Base-by-base conservation (phyloP, 2,113 vertebrate genomes). In the Istiophorus platypterus region DNA sequence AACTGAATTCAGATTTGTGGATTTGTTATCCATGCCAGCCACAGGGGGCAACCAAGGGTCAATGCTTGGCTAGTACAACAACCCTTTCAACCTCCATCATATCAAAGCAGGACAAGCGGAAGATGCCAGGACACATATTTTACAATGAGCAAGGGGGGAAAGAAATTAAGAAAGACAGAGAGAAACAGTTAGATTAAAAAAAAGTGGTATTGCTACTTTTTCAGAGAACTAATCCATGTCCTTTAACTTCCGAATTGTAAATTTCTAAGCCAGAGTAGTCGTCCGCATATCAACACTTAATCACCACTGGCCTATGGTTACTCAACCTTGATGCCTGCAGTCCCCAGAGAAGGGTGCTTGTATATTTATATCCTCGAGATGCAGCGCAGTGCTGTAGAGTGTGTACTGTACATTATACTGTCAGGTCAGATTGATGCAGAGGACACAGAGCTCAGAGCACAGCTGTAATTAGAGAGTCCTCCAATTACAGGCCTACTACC, bases 401-500 rank as follows among this genome's bases (percentile, higher is more conserved):
- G 67, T 12, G 39, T 39, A 51, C 66, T 67, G 58, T 78, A 81
- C 61, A 87, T 78, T 29, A 54, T 64, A 27, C 42, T 59, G 58
- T 56, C 7, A 51, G 66, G 68, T 91, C 72, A 77, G 76, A 92
- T 63, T 70, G 69, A 87, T 71, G 56, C 76, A 61, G 74, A 72
- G 51, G 88, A 89, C 78, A 78, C 22, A 9, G 84, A 79, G 80
- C 83, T 84, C 59, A 75, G 61, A 59, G 73, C 59, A 92, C 86
- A 91, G 85, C 91, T 93, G 89, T 92, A 95, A 95, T 94, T 91
- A 92, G 29, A 80, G 15, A 77, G 58, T 77, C 69, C 84, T 84
- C 69, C 89, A 91, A 94, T 93, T 93, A 94, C 86, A 94, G 92
- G 81, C 88, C 90, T 83, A 64, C 90, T 51, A 34, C 90, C 89